Evolutionary conservation across 2,888 invertebrate species (phyloP).

Genomic region (Standfussiana lucernea): DNA sequence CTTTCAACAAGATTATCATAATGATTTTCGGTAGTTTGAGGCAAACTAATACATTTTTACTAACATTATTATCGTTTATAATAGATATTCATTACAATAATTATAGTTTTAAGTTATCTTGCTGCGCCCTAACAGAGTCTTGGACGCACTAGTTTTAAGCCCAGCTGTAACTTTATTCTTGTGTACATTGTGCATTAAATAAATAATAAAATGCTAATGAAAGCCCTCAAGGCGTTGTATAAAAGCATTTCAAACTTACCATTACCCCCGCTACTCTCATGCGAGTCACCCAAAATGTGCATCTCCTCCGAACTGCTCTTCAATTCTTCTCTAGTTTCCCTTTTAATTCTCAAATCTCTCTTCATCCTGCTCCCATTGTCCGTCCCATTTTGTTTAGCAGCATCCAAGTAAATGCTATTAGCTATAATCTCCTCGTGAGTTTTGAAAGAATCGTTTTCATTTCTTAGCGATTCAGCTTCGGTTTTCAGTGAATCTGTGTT

Average conservation of each 20-base stretch:
- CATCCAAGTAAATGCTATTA: conserved; percentile 76
- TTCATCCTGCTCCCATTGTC: conserved; percentile 72
- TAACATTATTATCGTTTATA: no score
- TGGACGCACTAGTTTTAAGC: no score
- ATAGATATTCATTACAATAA: no score
- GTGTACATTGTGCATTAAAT: no score
- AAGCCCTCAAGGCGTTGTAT: background rate
- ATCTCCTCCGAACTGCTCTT: conserved; percentile 81
- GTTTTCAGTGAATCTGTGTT: conserved; percentile 77
- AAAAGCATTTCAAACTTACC: conserved; percentile 67
- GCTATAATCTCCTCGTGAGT: conserved; percentile 81
- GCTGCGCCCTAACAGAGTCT: no score
- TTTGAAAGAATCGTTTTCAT: conserved; percentile 79
- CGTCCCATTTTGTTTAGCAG: conserved; percentile 78
- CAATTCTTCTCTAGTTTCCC: conserved; percentile 78
- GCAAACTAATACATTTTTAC: no score
- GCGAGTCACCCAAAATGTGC: conserved; percentile 71
- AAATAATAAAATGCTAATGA: no score
- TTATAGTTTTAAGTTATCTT: no score
- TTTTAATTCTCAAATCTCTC: conserved; percentile 66
- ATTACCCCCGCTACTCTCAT: conserved; percentile 71
- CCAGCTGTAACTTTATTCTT: no score
- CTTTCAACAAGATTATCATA: no score
- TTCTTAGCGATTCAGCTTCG: conserved; percentile 41
- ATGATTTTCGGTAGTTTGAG: no score